Conservation (phyloP, 2,113 vertebrate species). For the Dicrurus megarhynchus region DNA sequence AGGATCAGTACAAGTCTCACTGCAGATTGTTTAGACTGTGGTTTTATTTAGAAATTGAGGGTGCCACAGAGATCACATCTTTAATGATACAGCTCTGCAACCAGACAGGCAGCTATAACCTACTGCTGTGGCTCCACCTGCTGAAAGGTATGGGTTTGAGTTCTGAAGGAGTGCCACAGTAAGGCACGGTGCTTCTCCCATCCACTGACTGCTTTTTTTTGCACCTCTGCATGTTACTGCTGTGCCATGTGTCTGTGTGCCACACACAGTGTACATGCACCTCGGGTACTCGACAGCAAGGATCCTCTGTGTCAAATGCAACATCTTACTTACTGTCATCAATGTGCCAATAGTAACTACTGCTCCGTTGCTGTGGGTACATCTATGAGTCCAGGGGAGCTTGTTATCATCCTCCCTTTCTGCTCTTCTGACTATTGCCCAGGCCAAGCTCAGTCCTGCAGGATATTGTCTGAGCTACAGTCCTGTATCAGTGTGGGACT, state of each 20-base stretch:
- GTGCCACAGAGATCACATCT: not conserved
- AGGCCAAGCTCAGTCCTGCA: not conserved
- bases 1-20: not conserved
- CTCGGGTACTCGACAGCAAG: not conserved
- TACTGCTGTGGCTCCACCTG: conserved; percentile 66
- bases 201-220: not conserved
- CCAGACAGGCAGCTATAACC: not conserved
- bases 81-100: not conserved
- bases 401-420: not conserved
- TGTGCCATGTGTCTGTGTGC: not conserved
- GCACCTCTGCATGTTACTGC: not conserved
- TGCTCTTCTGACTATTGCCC: not conserved
- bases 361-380: not conserved
- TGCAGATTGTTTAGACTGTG: not conserved
- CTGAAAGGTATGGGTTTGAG: conserved; percentile 21
- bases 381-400: not conserved
- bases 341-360: not conserved
- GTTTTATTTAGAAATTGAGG: not conserved
- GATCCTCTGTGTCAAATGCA: not conserved
- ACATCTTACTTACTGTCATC: not conserved
- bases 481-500: not conserved
- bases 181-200: not conserved
- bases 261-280: too few species aligned
- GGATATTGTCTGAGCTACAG: not conserved
- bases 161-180: not conserved